Evolutionary conservation across 2,888 invertebrate genomes (phyloP).

Genomic region (Eupithecia inturbata): DNA sequence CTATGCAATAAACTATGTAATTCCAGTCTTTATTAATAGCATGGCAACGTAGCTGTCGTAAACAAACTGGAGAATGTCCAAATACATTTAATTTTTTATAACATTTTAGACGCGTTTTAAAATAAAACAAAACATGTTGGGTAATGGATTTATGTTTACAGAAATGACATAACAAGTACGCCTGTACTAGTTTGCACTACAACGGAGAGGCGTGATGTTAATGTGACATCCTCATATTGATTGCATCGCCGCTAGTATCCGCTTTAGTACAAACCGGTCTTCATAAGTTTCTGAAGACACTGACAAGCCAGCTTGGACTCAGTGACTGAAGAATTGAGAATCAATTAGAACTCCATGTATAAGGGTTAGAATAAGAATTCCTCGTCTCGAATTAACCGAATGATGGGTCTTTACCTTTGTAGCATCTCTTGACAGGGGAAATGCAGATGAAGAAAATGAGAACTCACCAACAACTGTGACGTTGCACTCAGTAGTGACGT

Average conservation of each 20-base stretch:
- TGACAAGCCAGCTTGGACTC: background rate
- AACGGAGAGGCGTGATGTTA: background rate
- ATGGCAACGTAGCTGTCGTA: conserved; percentile 51
- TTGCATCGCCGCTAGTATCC: background rate
- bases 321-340: background rate
- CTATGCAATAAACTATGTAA: conserved; percentile 54
- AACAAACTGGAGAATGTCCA: conserved; percentile 73
- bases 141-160: background rate
- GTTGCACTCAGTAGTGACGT: conserved; percentile 88
- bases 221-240: background rate
- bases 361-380: background rate
- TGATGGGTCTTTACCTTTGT: background rate
- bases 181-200: background rate
- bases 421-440: no score
- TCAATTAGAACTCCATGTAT: background rate
- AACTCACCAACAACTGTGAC: conserved; percentile 90
- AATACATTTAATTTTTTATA: conserved; percentile 51
- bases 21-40: conserved; percentile 56
- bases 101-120: conserved; percentile 15
- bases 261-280: background rate
- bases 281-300: background rate
- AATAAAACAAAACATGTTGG: background rate
- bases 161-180: background rate
- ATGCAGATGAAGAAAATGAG: no score
- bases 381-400: background rate